phyloP scores from a whole-genome alignment of 2,888 invertebrate genomes.

The Ophioninae sp. region DNA sequence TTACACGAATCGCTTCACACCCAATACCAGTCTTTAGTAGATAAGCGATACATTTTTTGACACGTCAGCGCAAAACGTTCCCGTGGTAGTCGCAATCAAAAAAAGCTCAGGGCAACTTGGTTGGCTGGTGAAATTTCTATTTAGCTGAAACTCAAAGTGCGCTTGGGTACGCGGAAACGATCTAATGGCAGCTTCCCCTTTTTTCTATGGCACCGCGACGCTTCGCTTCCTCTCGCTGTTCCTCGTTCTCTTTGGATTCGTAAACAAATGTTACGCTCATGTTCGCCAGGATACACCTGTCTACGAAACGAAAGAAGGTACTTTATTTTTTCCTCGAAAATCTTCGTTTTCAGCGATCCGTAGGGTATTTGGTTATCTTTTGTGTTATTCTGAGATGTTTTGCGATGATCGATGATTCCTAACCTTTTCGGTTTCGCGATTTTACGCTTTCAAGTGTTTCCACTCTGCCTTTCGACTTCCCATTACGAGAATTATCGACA shows the following conservation, averaged over 20 bases:
- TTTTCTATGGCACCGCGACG: conserved; percentile 49
- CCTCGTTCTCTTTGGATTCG: conserved; percentile 50
- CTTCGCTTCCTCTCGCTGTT: conserved; percentile 50
- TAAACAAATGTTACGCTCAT: conserved; percentile 61
- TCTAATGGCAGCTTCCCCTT: conserved; percentile 63
- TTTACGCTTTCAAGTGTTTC: neutral
- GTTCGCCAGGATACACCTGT: conserved; percentile 40
- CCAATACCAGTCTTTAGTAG: conserved; percentile 6
- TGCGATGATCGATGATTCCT: neutral
- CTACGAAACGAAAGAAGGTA: conserved; percentile 38
- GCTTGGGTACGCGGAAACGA: neutral
- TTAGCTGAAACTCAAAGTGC: neutral
- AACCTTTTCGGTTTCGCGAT: neutral
- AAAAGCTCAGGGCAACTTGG: neutral
- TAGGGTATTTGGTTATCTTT: neutral
- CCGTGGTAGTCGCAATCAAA: conserved; percentile 1
- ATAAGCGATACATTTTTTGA: conserved; percentile 24
- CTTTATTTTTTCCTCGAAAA: neutral
- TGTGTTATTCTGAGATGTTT: neutral
- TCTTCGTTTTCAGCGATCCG: neutral
- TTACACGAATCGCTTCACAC: neutral
- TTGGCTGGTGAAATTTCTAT: neutral
- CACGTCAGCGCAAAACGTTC: conserved; percentile 11
- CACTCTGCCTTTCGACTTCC: neutral
- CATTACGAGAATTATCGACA: neutral